phyloP scores from a whole-genome alignment of 2,113 vertebrate genomes.

The Phrynocephalus versicolor region DNA sequence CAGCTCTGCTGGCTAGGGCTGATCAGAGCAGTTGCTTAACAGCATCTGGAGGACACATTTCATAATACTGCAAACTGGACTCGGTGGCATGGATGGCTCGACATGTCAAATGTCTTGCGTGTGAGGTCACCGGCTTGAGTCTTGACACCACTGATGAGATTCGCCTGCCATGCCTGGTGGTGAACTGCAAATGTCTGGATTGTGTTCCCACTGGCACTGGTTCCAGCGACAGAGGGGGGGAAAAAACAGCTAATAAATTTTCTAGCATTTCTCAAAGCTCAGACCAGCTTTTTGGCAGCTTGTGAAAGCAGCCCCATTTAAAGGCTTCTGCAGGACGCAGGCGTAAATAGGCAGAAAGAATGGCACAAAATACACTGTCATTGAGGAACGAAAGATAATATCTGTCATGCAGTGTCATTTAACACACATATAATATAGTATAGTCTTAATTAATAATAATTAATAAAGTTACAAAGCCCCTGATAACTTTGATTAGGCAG shows the following conservation, averaged over 20 bases:
- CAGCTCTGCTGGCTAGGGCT: not conserved
- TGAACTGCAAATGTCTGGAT: conserved; percentile 69
- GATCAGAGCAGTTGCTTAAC: not conserved
- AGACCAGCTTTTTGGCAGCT: conserved; percentile 48
- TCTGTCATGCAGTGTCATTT: conserved; percentile 27
- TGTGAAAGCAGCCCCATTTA: conserved; percentile 64
- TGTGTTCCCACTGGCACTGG: conserved; percentile 60
- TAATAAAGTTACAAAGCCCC: not conserved
- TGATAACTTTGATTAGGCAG: not conserved
- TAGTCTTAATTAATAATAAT: not conserved
- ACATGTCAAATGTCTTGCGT: conserved; percentile 28
- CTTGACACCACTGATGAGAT: conserved; percentile 62
- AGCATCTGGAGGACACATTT: conserved; percentile 19
- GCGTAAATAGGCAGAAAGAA: conserved; percentile 60
- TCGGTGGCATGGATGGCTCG: conserved; percentile 22
- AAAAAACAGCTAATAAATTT: conserved; percentile 74
- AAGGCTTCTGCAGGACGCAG: conserved; percentile 52
- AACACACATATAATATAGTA: not conserved
- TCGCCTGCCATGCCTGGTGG: conserved; percentile 52
- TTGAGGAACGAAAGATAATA: conserved; percentile 22
- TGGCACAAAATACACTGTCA: conserved; percentile 35
- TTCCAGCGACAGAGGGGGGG: conserved; percentile 53
- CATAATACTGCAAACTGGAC: conserved; percentile 30
- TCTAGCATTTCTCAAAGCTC: conserved; percentile 62
- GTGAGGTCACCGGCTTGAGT: conserved; percentile 39